Conservation (phyloP, 1,140 invertebrate genomes). For the Tetraneura akinire region DNA sequence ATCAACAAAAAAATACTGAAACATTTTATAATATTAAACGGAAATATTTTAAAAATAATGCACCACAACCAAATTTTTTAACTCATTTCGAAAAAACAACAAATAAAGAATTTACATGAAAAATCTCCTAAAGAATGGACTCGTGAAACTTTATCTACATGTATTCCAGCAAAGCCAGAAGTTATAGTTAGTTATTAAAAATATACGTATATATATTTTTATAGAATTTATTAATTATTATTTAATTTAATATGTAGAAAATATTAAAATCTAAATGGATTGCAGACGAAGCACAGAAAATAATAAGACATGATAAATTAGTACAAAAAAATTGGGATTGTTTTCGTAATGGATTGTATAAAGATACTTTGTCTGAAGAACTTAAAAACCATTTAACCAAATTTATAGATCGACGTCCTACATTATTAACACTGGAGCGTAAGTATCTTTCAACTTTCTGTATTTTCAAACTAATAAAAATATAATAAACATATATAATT, state of each 20-base stretch:
- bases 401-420: conserved; percentile 42
- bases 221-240: background rate
- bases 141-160: conserved; percentile 70
- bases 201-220: too few relatives aligned
- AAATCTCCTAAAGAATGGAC: conserved; percentile 74
- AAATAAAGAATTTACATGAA: conserved; percentile 72
- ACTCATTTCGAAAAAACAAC: conserved; percentile 81
- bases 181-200: conserved; percentile 56
- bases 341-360: conserved; percentile 63
- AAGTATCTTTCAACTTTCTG: background rate
- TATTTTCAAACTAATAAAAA: too few relatives aligned
- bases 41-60: conserved; percentile 52
- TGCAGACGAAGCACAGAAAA: conserved; percentile 62
- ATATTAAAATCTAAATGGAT: conserved; percentile 68
- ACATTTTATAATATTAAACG: conserved; percentile 53
- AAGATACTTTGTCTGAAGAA: conserved; percentile 21
- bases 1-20: conserved; percentile 4
- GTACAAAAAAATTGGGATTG: conserved; percentile 71
- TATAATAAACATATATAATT: background rate
- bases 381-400: conserved; percentile 15
- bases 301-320: conserved; percentile 66
- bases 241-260: conserved; percentile 63
- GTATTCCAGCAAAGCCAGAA: conserved; percentile 74
- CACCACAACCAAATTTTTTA: conserved; percentile 70
- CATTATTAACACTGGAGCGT: conserved; percentile 17